Conservation (phyloP, 1,140 invertebrate species). For the Magallana angulata region DNA sequence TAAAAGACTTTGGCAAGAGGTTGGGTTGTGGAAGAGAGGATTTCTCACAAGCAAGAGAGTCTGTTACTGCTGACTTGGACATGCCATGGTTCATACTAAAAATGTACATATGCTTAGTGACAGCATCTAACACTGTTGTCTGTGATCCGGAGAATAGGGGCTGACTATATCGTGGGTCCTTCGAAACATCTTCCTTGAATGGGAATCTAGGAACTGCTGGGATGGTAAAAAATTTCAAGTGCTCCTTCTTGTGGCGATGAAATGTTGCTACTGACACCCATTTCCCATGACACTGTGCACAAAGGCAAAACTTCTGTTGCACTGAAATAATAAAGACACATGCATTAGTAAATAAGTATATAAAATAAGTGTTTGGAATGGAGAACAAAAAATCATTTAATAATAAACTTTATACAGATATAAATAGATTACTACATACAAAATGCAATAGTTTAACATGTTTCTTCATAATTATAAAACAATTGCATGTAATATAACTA, state of each 20-base stretch:
- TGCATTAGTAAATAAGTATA: too few relatives aligned
- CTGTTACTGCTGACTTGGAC: constrained; percentile 20
- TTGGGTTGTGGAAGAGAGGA: constrained; percentile 28
- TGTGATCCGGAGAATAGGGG: background rate
- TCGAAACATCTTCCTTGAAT: background rate
- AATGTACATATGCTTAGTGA: constrained; percentile 1
- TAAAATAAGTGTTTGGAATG: too few relatives aligned
- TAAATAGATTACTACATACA: too few relatives aligned
- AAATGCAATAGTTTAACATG: too few relatives aligned
- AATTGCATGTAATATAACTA: too few relatives aligned
- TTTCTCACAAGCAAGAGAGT: background rate
- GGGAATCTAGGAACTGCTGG: background rate
- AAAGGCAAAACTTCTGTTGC: constrained; percentile 1
- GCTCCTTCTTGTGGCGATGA: background rate
- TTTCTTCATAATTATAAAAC: too few relatives aligned
- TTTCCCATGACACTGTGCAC: background rate
- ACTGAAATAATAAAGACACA: background rate
- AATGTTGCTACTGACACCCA: background rate
- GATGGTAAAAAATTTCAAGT: background rate
- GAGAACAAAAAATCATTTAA: too few relatives aligned
- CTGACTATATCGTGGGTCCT: background rate
- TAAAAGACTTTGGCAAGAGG: background rate
- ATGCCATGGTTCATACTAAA: constrained; percentile 26
- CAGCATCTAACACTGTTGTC: constrained; percentile 4
- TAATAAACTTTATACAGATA: too few relatives aligned